phyloP scores from a whole-genome alignment of 2,797 vertebrate species.

The Stomatorhinus walkeri region DNA sequence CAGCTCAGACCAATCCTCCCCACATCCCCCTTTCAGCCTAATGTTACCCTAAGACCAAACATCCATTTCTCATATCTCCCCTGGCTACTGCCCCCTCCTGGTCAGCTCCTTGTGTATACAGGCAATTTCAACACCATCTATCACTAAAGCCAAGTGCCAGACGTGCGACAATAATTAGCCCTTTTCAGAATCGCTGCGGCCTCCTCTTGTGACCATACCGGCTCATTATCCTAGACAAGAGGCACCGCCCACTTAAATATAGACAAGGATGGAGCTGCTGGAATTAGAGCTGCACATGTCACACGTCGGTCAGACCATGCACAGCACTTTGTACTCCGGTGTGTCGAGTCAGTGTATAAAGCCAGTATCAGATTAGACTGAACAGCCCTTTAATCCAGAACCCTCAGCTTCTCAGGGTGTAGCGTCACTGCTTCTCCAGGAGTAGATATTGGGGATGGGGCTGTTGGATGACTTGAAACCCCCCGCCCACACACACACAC shows the following conservation, averaged over 20 bases:
- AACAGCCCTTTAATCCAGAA: background rate
- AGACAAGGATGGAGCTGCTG: background rate
- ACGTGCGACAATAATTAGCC: background rate
- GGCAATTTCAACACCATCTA: slow-evolving; percentile 4
- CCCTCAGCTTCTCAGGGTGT: background rate
- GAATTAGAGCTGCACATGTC: background rate
- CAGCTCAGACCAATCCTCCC: background rate
- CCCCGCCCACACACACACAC: background rate
- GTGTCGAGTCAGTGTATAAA: background rate
- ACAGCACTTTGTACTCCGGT: background rate
- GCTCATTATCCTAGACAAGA: background rate
- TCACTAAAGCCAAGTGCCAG: slow-evolving; percentile 11
- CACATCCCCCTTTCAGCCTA: background rate
- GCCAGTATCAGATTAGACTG: background rate
- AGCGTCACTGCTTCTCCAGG: background rate
- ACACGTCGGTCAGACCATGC: background rate
- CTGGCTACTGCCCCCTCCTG: background rate
- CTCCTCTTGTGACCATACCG: background rate
- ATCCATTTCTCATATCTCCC: background rate
- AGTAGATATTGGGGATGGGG: background rate
- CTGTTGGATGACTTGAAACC: background rate
- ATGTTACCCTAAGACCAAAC: background rate
- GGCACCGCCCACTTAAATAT: slow-evolving; percentile 6
- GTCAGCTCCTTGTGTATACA: background rate
- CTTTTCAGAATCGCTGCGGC: background rate